These are phyloP conservation scores for Erythrocercus mccallii DNA, from an alignment of 2,113 vertebrate species.

Conservation along the genomic window DNA sequence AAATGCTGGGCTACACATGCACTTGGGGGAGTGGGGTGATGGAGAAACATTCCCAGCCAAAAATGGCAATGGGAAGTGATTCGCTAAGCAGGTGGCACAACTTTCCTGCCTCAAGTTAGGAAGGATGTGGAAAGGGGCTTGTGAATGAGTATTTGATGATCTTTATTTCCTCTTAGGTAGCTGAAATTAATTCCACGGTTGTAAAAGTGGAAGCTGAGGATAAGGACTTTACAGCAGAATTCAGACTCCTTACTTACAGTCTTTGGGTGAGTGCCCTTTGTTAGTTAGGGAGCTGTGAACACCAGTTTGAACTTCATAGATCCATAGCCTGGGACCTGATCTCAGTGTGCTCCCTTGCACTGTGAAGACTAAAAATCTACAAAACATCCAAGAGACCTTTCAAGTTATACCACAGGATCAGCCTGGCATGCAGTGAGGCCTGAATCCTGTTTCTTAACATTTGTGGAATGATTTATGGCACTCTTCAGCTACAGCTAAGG, in stretches of 20 bases:
- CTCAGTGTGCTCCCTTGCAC: background rate
- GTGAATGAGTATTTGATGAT: background rate
- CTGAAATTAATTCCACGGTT: slow-evolving; percentile 11
- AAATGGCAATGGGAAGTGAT: background rate
- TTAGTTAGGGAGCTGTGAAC: background rate
- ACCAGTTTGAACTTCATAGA: background rate
- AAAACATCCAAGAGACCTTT: background rate
- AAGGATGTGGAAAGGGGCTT: background rate
- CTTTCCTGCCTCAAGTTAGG: background rate
- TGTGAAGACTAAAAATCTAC: background rate
- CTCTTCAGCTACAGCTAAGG: background rate
- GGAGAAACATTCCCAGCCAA: background rate
- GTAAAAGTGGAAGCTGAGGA: slow-evolving; percentile 73
- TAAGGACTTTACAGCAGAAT: slow-evolving; percentile 27
- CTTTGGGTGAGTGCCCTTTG: slow-evolving; percentile 57
- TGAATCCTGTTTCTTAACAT: background rate
- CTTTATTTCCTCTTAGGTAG: slow-evolving; percentile 21
- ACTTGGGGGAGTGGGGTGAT: background rate
- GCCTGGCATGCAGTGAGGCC: background rate
- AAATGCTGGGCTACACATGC: background rate
- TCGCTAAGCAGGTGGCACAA: background rate
- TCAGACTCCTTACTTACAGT: slow-evolving; percentile 65
- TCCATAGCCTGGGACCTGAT: background rate
- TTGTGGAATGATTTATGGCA: background rate
- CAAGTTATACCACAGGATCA: background rate